Evolutionary conservation across 1,140 invertebrate genomes (phyloP).

Genomic region (Akabosia matsudoensis): DNA sequence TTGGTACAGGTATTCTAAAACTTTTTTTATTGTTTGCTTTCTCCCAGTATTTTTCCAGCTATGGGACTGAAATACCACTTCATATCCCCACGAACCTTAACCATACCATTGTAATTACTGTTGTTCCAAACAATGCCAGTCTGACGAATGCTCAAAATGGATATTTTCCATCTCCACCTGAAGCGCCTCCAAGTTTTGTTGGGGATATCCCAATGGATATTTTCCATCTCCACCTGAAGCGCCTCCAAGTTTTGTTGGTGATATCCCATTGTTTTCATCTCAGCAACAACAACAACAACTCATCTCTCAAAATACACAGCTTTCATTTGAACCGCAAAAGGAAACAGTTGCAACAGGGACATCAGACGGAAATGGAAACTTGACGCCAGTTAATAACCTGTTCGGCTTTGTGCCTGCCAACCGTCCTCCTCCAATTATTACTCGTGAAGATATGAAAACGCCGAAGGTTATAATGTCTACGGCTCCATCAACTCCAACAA

Average conservation of each 20-base stretch:
- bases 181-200: not conserved
- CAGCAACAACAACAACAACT: not conserved
- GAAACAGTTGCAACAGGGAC: not conserved
- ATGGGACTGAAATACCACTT: not conserved
- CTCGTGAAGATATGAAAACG: not conserved
- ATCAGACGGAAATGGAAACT: not conserved
- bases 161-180: not conserved
- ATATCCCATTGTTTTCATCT: not conserved
- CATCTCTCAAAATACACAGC: not conserved
- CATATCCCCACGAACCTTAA: not conserved
- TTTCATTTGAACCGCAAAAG: not conserved
- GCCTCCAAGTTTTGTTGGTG: not conserved
- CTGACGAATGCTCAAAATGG: not conserved
- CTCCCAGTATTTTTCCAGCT: not conserved
- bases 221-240: not conserved
- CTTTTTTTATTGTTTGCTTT: too few species aligned
- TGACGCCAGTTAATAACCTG: not conserved
- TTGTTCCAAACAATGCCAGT: constrained; percentile 1
- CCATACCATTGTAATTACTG: not conserved
- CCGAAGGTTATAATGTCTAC: not conserved
- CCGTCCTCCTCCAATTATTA: not conserved
- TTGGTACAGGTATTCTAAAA: too few species aligned
- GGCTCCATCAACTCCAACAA: not conserved
- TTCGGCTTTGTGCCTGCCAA: not conserved
- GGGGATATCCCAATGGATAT: not conserved